Evolutionary conservation across 2,888 invertebrate species (phyloP).

Genomic region (Erebia epiphron): DNA sequence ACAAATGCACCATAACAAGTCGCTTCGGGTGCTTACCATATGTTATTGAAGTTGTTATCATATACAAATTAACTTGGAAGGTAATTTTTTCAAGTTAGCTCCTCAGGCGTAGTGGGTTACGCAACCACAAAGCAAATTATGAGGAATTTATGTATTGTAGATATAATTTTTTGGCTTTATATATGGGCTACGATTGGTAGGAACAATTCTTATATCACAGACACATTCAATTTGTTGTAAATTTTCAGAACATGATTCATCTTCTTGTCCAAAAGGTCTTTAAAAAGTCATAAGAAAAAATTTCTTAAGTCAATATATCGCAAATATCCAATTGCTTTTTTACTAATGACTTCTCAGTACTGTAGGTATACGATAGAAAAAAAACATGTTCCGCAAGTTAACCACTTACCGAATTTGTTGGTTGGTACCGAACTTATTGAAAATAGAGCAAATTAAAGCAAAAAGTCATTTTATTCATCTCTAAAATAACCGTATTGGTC

Average conservation of each 20-base stretch:
- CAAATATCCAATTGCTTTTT: too few relatives aligned
- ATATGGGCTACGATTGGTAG: background rate
- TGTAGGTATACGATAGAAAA: too few relatives aligned
- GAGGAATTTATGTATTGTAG: slow-evolving; percentile 13
- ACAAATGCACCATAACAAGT: slow-evolving; percentile 23
- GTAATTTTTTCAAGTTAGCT: slow-evolving; percentile 32
- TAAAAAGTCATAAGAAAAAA: too few relatives aligned
- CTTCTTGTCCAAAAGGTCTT: background rate
- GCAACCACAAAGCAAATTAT: slow-evolving; percentile 34
- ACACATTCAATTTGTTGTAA: background rate
- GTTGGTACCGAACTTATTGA: background rate
- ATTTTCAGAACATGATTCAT: background rate
- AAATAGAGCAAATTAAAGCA: background rate
- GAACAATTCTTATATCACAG: background rate
- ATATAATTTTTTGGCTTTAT: background rate
- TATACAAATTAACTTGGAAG: slow-evolving; percentile 28
- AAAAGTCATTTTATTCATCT: too few relatives aligned
- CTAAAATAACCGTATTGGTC: too few relatives aligned
- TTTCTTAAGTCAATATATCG: too few relatives aligned
- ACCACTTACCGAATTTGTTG: too few relatives aligned
- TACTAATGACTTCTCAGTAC: too few relatives aligned
- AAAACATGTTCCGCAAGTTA: too few relatives aligned
- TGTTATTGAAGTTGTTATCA: slow-evolving; percentile 45
- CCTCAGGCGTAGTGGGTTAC: slow-evolving; percentile 31
- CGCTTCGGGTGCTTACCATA: slow-evolving; percentile 41